Conservation (phyloP, 2,888 invertebrate genomes). For the Matsumyia berberina region DNA sequence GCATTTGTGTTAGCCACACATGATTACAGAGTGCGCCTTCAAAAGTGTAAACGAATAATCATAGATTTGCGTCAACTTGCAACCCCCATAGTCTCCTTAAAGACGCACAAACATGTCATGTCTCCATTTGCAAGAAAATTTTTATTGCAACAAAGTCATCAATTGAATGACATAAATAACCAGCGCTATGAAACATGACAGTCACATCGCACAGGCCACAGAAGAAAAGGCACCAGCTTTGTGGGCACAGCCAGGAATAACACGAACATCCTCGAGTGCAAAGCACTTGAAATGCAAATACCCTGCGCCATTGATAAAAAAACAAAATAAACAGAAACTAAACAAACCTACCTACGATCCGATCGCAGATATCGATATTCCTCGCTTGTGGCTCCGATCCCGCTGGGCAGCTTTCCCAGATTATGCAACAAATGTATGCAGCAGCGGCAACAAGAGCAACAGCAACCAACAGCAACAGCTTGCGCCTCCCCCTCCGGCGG, state of each 20-base stretch:
- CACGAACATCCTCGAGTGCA: constrained; percentile 34
- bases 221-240: constrained; percentile 22
- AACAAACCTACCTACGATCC: constrained; percentile 46
- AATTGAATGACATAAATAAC: constrained; percentile 59
- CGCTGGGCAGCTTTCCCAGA: constrained; percentile 37
- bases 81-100: constrained; percentile 3
- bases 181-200: constrained; percentile 49
- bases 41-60: background rate
- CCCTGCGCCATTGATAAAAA: constrained; percentile 17
- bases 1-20: background rate
- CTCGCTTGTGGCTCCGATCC: background rate
- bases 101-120: constrained; percentile 4
- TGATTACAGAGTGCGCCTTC: background rate
- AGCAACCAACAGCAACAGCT: background rate
- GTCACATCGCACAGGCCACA: background rate
- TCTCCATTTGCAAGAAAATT: constrained; percentile 19
- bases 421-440: constrained; percentile 65
- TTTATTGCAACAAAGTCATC: constrained; percentile 60
- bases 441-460: constrained; percentile 9
- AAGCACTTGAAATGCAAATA: constrained; percentile 62
- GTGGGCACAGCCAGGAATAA: background rate
- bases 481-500: constrained; percentile 13
- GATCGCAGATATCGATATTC: constrained; percentile 56
- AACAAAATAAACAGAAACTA: constrained; percentile 1
- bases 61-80: background rate